phyloP scores from a whole-genome alignment of 92 coral and sea anemone species.

The Phenganax stokvisi region DNA sequence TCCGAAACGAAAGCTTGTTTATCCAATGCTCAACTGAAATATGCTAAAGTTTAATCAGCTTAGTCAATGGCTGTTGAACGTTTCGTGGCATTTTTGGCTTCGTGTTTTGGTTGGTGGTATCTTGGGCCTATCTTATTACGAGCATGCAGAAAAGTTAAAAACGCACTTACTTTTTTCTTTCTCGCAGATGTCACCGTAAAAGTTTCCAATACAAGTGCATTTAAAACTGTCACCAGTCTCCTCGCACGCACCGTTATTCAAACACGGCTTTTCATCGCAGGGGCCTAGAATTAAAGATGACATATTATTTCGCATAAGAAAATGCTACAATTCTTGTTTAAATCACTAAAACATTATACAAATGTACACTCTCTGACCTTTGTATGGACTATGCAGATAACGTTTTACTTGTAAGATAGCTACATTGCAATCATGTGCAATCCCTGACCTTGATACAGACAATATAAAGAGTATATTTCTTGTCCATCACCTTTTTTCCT shows the following conservation, averaged over 20 bases:
- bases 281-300: slow-evolving; percentile 5
- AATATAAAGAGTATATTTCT: not conserved
- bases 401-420: too few species aligned
- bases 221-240: slow-evolving; percentile 18
- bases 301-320: not conserved
- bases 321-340: not conserved
- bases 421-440: not conserved
- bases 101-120: too few species aligned
- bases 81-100: too few species aligned
- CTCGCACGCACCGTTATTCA: slow-evolving; percentile 22
- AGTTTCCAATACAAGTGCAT: slow-evolving; percentile 18
- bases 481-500: slow-evolving; percentile 22
- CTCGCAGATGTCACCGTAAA: slow-evolving; percentile 15
- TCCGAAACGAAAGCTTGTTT: too few species aligned
- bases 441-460: not conserved
- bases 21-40: too few species aligned
- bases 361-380: not conserved
- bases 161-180: slow-evolving; percentile 25
- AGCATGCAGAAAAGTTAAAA: not conserved
- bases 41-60: too few species aligned
- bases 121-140: not conserved
- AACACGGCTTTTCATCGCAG: slow-evolving; percentile 18
- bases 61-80: too few species aligned
- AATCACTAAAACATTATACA: not conserved
- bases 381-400: too few species aligned